A percentile compares a stretch with the other conserved stretches of the same genome.
These are phyloP conservation scores for Coendou prehensilis DNA, from an alignment of 2,797 vertebrate genomes.

Conservation along the genomic window DNA sequence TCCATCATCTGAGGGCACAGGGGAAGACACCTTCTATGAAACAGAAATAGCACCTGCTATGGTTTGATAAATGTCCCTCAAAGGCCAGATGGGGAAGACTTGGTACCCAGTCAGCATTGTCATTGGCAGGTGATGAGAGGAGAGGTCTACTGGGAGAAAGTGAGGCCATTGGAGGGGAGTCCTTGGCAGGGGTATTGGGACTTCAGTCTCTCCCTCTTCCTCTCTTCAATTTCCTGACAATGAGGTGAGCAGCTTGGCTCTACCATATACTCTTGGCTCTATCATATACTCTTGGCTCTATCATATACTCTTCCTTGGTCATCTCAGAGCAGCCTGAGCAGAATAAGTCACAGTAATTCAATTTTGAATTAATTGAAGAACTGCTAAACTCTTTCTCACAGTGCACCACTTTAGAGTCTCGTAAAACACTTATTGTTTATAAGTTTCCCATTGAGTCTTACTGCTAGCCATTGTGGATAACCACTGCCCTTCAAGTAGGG, in stretches of 20 bases:
- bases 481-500: accelerated
- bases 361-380: not conserved
- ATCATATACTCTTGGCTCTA: not conserved
- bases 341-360: not conserved
- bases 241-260: not conserved
- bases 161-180: no score
- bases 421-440: no score
- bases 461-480: accelerated
- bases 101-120: not conserved
- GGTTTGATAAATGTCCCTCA: not conserved
- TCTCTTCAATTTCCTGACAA: not conserved
- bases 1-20: not conserved
- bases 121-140: no score
- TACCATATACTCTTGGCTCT: not conserved
- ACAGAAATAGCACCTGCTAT: not conserved
- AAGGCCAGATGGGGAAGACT: not conserved
- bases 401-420: not conserved
- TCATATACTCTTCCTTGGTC: not conserved
- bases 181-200: not conserved
- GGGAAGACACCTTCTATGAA: not conserved
- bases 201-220: not conserved
- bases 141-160: not conserved
- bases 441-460: not conserved
- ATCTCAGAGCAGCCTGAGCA: not conserved
- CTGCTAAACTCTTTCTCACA: not conserved